Conservation (phyloP, 2,888 invertebrate species). For the Nebria brevicollis region DNA sequence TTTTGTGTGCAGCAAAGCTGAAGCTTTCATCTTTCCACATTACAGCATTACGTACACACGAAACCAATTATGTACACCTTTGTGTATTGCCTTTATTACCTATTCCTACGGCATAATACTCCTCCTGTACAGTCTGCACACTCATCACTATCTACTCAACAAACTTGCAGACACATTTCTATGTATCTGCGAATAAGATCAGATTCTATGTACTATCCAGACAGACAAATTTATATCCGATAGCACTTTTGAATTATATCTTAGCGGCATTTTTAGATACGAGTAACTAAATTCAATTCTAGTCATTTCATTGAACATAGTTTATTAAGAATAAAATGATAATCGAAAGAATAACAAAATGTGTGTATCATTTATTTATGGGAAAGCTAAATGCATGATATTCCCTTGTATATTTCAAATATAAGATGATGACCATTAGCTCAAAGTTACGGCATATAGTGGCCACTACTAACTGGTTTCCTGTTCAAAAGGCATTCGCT, state of each 20-base stretch:
- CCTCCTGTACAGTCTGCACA: neutral
- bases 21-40: slow-evolving; percentile 62
- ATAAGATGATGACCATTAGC: slow-evolving; percentile 37
- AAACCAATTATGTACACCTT: slow-evolving; percentile 63
- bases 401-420: slow-evolving; percentile 39
- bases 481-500: slow-evolving; percentile 47
- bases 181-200: slow-evolving; percentile 14
- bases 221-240: too few species aligned
- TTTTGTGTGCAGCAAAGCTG: slow-evolving; percentile 32
- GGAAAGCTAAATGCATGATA: slow-evolving; percentile 9
- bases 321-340: too few species aligned
- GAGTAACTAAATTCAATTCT: too few species aligned
- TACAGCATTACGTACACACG: slow-evolving; percentile 61
- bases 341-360: too few species aligned
- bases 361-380: too few species aligned
- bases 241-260: too few species aligned
- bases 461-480: slow-evolving; percentile 44
- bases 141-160: neutral
- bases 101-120: slow-evolving; percentile 50
- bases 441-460: slow-evolving; percentile 43
- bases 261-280: too few species aligned
- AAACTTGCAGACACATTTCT: slow-evolving; percentile 32
- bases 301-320: too few species aligned
- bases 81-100: slow-evolving; percentile 61
- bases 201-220: too few species aligned